Conservation (phyloP, 2,888 invertebrate species). For the Xiphydria camelus region DNA sequence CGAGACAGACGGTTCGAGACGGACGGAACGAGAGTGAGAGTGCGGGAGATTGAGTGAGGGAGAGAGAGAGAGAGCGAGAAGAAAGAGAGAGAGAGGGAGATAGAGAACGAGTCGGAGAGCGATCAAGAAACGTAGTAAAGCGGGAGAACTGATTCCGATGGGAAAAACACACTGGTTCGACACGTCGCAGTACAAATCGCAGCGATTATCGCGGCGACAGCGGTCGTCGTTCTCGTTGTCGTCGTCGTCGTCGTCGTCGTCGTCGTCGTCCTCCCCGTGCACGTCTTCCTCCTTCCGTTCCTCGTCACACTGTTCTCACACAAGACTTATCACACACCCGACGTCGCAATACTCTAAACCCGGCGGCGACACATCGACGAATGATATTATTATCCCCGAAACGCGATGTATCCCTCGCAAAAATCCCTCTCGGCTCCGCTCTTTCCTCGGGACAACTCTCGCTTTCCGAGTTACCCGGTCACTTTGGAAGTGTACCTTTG, state of each 20-base stretch:
- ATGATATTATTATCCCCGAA: too few species aligned
- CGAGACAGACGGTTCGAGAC: conserved; percentile 19
- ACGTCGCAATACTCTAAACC: too few species aligned
- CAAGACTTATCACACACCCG: too few species aligned
- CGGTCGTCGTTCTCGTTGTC: conserved; percentile 15
- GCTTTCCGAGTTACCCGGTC: conserved; percentile 13
- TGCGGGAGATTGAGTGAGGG: conserved; percentile 16
- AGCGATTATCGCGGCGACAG: too few species aligned
- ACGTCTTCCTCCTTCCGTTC: conserved; percentile 26
- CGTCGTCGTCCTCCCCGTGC: conserved; percentile 28
- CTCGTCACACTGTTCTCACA: too few species aligned
- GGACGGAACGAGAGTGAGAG: conserved; percentile 9
- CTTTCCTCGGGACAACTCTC: conserved; percentile 3
- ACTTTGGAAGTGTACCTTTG: conserved; percentile 49
- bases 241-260: conserved; percentile 11
- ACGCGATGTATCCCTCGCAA: too few species aligned
- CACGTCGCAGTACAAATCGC: conserved; percentile 2
- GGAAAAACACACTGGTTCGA: conserved; percentile 4
- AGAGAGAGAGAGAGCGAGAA: conserved; percentile 26
- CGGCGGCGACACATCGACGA: too few species aligned
- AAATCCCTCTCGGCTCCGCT: background rate
- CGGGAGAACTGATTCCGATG: conserved; percentile 3
- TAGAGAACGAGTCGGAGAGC: background rate
- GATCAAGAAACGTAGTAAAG: background rate
- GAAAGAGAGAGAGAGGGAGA: conserved; percentile 25